These are phyloP conservation scores for Leontopithecus rosalia DNA, from an alignment of 2,797 vertebrate genomes.

Conservation along the genomic window DNA sequence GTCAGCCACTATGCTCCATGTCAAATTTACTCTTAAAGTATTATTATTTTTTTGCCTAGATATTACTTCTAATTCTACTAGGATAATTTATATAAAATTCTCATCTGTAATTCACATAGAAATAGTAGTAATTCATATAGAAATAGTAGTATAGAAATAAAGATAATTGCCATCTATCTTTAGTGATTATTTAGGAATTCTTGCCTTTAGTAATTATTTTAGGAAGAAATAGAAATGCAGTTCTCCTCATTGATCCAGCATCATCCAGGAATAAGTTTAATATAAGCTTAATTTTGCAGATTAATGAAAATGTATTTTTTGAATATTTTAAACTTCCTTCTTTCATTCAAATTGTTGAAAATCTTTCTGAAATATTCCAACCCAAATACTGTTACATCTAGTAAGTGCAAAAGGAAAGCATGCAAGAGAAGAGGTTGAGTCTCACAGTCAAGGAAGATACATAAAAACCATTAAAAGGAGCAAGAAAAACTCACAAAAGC, in stretches of 20 bases:
- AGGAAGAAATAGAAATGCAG: not conserved
- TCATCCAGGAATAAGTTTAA: not conserved
- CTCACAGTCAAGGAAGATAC: not conserved
- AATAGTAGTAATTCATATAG: not conserved
- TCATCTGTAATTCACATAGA: not conserved
- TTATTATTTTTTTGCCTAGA: not conserved
- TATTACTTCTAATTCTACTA: not conserved
- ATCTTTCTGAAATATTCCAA: not conserved
- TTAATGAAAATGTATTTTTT: not conserved
- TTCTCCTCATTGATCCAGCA: not conserved
- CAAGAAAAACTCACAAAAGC: not conserved
- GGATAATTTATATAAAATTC: not conserved
- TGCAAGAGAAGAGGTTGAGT: not conserved
- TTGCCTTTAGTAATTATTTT: constrained; percentile 24
- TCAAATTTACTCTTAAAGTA: not conserved
- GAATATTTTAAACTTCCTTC: not conserved
- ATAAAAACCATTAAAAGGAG: not conserved
- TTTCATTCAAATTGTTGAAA: constrained; percentile 20
- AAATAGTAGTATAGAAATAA: not conserved
- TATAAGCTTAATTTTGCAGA: not conserved
- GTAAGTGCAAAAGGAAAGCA: not conserved
- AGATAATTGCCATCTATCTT: not conserved
- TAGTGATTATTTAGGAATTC: not conserved
- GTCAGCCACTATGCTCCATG: not conserved
- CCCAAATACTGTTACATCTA: not conserved